Evolutionary conservation across 1,140 invertebrate genomes (phyloP).

Genomic region (Trialeurodes vaporariorum): DNA sequence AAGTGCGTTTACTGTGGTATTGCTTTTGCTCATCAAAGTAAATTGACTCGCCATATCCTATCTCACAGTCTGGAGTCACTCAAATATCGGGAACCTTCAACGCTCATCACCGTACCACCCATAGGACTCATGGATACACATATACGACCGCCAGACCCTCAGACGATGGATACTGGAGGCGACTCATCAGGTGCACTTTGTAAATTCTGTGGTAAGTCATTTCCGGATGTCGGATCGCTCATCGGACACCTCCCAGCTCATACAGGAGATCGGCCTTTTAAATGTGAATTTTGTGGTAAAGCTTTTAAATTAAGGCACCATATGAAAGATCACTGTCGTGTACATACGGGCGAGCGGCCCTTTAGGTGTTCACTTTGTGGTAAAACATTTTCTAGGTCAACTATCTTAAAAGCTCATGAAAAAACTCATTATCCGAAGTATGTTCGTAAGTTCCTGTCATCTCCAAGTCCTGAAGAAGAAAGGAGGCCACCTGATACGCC

Average conservation of each 20-base stretch:
- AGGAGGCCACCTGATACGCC: constrained; percentile 20
- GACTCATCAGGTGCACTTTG: constrained; percentile 55
- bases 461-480: constrained; percentile 68
- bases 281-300: constrained; percentile 83
- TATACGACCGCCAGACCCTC: constrained; percentile 32
- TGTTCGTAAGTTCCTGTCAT: constrained; percentile 71
- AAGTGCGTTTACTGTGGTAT: constrained; percentile 75
- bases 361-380: constrained; percentile 78
- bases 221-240: constrained; percentile 72
- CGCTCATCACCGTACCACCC: no score
- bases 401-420: constrained; percentile 80
- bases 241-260: constrained; percentile 76
- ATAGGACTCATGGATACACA: constrained; percentile 12
- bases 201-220: constrained; percentile 82
- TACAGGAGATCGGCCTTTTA: constrained; percentile 76
- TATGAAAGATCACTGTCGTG: constrained; percentile 86
- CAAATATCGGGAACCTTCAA: constrained; percentile 71
- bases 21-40: constrained; percentile 75
- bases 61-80: constrained; percentile 73
- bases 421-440: constrained; percentile 86
- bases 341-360: constrained; percentile 79
- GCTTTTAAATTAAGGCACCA: constrained; percentile 80
- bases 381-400: constrained; percentile 78
- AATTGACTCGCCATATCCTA: constrained; percentile 74
- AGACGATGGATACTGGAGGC: constrained; percentile 35